A percentile compares a stretch with the other conserved stretches of the same genome.
Conservation (phyloP, 2,797 vertebrate species). For the Cirrhinus mrigala region DNA sequence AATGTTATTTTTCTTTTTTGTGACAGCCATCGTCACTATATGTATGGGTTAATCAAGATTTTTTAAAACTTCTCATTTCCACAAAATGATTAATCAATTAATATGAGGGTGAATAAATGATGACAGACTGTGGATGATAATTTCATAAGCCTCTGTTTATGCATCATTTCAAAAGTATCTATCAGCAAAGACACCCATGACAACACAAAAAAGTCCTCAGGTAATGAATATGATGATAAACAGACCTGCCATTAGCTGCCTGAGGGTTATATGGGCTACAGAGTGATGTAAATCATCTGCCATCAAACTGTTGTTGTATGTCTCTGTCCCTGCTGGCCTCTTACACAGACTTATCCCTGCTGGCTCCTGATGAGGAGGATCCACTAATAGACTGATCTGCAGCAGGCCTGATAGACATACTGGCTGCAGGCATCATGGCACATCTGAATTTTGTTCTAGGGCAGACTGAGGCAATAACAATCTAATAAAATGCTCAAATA, state of each 20-base stretch:
- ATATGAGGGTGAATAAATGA: background rate
- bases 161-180: background rate
- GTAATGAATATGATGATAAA: background rate
- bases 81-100: background rate
- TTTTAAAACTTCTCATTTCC: background rate
- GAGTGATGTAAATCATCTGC: background rate
- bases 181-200: background rate
- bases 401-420: background rate
- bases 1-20: no score
- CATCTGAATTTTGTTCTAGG: background rate
- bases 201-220: background rate
- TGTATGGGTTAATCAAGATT: background rate
- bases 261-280: background rate
- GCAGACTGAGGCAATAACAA: background rate
- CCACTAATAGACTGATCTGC: constrained; percentile 16
- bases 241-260: background rate
- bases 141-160: background rate
- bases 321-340: background rate
- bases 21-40: no score
- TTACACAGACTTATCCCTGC: background rate
- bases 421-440: background rate
- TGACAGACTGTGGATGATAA: background rate
- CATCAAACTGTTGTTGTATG: background rate
- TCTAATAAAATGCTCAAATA: background rate
- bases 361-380: background rate